phyloP scores from a whole-genome alignment of 2,113 vertebrate species.

The Rhabdomys dilectus region DNA sequence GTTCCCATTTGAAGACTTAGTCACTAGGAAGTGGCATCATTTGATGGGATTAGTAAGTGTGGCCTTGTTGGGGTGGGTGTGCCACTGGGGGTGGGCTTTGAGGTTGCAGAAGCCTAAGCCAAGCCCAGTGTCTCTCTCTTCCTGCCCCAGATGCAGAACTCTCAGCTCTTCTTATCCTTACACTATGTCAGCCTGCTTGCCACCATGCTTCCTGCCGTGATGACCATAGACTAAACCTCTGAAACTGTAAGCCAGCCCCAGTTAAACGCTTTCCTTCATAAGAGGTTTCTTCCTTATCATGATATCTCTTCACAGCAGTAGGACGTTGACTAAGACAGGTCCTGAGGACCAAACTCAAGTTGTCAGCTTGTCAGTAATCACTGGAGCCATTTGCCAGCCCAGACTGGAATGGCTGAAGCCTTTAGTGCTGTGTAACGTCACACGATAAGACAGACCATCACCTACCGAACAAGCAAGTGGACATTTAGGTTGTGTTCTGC shows the following conservation, averaged over 20 bases:
- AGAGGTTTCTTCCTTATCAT: rapidly evolving
- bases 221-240: background rate
- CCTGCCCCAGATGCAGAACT: background rate
- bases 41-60: background rate
- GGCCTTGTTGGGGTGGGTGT: background rate
- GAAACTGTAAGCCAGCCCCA: background rate
- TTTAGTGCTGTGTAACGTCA: constrained; percentile 19
- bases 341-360: background rate
- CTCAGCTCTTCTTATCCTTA: background rate
- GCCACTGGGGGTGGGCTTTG: background rate
- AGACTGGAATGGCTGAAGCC: background rate
- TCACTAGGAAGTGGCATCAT: background rate
- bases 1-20: background rate
- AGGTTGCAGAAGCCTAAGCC: background rate
- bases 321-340: background rate
- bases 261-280: background rate
- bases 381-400: background rate
- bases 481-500: background rate
- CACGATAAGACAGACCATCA: background rate
- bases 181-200: background rate
- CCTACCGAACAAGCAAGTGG: background rate
- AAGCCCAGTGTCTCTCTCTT: background rate
- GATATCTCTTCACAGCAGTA: background rate
- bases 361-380: background rate
- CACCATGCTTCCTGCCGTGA: background rate